phyloP scores from a whole-genome alignment of 2,888 invertebrate species.

The Ptycholaimellus sp. region DNA sequence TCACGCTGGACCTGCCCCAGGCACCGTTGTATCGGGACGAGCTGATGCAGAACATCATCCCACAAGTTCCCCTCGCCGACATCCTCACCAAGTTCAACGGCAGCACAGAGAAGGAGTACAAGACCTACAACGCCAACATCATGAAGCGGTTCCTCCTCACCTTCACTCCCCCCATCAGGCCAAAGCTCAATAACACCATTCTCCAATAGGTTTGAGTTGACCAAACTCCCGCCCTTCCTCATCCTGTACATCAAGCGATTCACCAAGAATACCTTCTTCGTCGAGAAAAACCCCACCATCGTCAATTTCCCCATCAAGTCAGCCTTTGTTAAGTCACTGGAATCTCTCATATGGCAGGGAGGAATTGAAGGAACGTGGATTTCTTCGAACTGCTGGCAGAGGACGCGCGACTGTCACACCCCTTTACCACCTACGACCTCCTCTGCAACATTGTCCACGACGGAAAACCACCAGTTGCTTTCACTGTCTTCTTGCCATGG shows the following conservation, averaged over 20 bases:
- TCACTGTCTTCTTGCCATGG: too few species aligned
- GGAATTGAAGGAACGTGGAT: constrained; percentile 60
- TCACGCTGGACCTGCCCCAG: constrained; percentile 89
- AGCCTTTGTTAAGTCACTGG: constrained; percentile 25
- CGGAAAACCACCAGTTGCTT: too few species aligned
- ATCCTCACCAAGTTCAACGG: constrained; percentile 88
- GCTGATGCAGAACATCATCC: constrained; percentile 90
- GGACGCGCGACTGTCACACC: constrained; percentile 42
- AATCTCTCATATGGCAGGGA: neutral
- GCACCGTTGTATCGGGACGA: constrained; percentile 92
- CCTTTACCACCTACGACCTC: constrained; percentile 67
- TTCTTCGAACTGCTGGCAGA: constrained; percentile 76
- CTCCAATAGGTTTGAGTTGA: constrained; percentile 78
- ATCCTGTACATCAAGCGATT: constrained; percentile 91
- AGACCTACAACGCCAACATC: constrained; percentile 95
- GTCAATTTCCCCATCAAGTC: constrained; percentile 98
- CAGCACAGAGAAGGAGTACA: constrained; percentile 79
- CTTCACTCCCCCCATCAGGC: constrained; percentile 31
- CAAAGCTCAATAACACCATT: constrained; percentile 24
- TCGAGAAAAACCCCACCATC: constrained; percentile 97
- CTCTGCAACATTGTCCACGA: constrained; percentile 98
- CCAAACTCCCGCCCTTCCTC: constrained; percentile 65
- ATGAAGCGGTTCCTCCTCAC: constrained; percentile 78
- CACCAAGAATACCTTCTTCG: constrained; percentile 91
- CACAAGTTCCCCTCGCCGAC: constrained; percentile 65